Evolutionary conservation across 2,888 invertebrate species (phyloP).

Genomic region (Saturnia japonica): DNA sequence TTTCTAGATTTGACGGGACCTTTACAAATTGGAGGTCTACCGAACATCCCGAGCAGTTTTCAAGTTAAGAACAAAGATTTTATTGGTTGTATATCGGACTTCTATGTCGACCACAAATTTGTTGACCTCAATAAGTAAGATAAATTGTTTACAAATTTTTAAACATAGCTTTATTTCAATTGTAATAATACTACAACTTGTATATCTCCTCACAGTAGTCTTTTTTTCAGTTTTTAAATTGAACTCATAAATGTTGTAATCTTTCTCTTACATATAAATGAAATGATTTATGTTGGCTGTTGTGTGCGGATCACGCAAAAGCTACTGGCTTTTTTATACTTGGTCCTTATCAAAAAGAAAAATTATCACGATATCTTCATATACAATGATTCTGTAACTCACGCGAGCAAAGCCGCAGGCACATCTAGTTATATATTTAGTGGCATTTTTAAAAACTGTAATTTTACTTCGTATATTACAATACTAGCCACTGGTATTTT

Average conservation of each 20-base stretch:
- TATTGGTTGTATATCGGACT: conserved; percentile 94
- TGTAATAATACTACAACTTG: not conserved
- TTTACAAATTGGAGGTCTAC: conserved; percentile 95
- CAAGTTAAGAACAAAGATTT: conserved; percentile 91
- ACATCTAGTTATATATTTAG: not conserved
- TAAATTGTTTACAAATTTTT: not conserved
- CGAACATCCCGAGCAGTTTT: conserved; percentile 89
- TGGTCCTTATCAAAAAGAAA: too few relatives aligned
- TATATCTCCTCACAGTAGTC: not conserved
- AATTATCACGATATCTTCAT: too few relatives aligned
- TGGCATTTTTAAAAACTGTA: not conserved
- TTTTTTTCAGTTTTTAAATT: too few relatives aligned
- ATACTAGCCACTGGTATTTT: too few relatives aligned
- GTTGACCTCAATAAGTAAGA: conserved; percentile 90
- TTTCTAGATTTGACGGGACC: conserved; percentile 97
- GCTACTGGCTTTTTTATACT: too few relatives aligned
- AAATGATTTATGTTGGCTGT: too few relatives aligned
- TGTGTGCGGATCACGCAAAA: too few relatives aligned
- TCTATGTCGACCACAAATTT: conserved; percentile 92
- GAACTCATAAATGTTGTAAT: too few relatives aligned
- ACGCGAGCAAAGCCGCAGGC: too few relatives aligned
- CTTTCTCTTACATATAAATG: too few relatives aligned
- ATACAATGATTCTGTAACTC: too few relatives aligned
- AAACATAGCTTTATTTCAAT: not conserved
- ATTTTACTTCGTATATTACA: not conserved